These are phyloP conservation scores for Ictalurus punctatus DNA, from an alignment of 2,113 vertebrate species.

Conservation along the genomic window DNA sequence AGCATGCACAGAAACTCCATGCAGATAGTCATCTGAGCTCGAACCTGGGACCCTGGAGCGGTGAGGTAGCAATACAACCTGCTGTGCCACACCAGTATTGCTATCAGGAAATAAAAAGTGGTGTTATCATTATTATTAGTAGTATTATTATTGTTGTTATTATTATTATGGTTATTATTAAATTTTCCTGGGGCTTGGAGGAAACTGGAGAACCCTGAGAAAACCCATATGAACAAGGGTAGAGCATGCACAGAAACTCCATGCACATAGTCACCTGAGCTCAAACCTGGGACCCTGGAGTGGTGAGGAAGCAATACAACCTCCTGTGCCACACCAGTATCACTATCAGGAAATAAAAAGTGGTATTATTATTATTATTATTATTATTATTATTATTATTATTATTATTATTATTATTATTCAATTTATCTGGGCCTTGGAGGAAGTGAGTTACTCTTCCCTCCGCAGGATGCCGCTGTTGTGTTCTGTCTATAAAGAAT, in stretches of 20 bases:
- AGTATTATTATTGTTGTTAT: not conserved
- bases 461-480: slow-evolving; percentile 59
- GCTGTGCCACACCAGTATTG: no score
- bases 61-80: no score
- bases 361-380: not conserved
- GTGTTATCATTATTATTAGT: not conserved
- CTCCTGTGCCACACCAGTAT: no score
- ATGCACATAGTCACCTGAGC: no score
- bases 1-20: not conserved
- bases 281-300: no score
- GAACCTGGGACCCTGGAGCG: no score
- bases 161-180: not conserved
- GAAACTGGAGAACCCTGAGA: not conserved
- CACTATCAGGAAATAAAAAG: no score
- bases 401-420: not conserved
- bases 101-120: no score
- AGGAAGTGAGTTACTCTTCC: not conserved
- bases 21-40: no score
- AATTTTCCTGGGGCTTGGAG: not conserved
- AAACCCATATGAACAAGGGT: not conserved
- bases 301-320: no score
- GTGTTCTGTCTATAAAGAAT: slow-evolving; percentile 14
- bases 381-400: not conserved
- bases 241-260: not conserved
- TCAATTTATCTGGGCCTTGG: not conserved